A percentile compares a stretch with the other conserved stretches of the same genome.
Conservation (phyloP, 2,113 vertebrate genomes). For the Ammospiza nelsoni region DNA sequence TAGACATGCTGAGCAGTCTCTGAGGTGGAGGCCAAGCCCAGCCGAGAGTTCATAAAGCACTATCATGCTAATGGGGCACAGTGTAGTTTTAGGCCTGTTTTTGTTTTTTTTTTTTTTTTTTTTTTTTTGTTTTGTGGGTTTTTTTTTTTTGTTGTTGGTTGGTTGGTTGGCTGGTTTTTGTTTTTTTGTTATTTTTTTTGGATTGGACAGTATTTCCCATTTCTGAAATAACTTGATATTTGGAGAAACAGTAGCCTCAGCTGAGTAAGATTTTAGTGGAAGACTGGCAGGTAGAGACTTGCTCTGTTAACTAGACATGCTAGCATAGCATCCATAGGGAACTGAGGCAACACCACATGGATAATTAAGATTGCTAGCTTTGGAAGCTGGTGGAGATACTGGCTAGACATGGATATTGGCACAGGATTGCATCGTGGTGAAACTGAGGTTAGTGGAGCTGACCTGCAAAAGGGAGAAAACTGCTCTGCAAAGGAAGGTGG, state of each 20-base stretch:
- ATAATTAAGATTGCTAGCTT: not conserved
- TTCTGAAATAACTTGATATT: not conserved
- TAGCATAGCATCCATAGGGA: not conserved
- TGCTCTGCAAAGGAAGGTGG: not conserved
- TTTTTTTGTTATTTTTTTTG: not conserved
- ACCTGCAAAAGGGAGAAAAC: not conserved
- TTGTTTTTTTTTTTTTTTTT: not conserved
- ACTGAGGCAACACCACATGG: not conserved
- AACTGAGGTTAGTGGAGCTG: not conserved
- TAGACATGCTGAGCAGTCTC: not conserved
- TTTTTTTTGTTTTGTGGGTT: too few relatives aligned
- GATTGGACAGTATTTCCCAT: not conserved
- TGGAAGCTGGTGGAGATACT: not conserved
- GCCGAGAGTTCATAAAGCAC: too few relatives aligned
- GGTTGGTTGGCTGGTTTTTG: too few relatives aligned
- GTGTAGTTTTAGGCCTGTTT: too few relatives aligned
- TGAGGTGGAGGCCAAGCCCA: not conserved
- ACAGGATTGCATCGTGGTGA: not conserved
- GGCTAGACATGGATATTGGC: not conserved
- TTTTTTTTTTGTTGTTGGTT: not conserved
- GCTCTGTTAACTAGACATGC: not conserved
- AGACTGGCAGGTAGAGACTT: not conserved
- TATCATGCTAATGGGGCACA: too few relatives aligned
- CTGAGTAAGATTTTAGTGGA: not conserved
- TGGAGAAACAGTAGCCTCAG: not conserved